phyloP scores from a whole-genome alignment of 2,888 invertebrate species.

The Villa cingulata region DNA sequence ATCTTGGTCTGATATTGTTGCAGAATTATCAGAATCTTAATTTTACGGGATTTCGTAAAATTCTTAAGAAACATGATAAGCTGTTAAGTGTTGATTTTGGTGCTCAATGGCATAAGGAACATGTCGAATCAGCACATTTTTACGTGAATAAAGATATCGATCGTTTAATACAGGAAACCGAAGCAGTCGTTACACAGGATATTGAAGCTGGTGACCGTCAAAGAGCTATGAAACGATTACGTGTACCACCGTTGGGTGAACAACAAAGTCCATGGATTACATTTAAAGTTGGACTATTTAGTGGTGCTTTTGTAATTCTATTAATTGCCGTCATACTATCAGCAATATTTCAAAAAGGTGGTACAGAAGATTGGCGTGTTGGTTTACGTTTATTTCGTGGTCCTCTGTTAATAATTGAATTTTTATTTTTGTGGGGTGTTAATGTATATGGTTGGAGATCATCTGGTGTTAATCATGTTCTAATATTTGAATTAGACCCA shows the following conservation, averaged over 20 bases:
- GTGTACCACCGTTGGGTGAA: constrained; percentile 77
- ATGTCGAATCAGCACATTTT: constrained; percentile 72
- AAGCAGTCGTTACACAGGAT: constrained; percentile 53
- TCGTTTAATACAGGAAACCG: constrained; percentile 67
- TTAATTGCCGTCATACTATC: constrained; percentile 57
- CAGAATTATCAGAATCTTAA: constrained; percentile 84
- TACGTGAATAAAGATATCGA: constrained; percentile 76
- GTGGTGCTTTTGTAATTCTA: constrained; percentile 67
- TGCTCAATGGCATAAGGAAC: constrained; percentile 61
- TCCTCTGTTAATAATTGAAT: constrained; percentile 60
- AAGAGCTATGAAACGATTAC: constrained; percentile 72
- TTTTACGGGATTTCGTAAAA: constrained; percentile 80
- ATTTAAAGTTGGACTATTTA: constrained; percentile 71
- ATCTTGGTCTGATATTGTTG: constrained; percentile 67
- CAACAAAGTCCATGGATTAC: constrained; percentile 71
- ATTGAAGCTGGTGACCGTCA: constrained; percentile 68
- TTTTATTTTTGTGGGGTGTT: constrained; percentile 62
- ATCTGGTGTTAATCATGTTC: constrained; percentile 70
- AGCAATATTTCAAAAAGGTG: constrained; percentile 39
- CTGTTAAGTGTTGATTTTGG: constrained; percentile 54
- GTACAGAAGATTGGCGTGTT: constrained; percentile 47
- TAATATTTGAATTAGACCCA: constrained; percentile 72
- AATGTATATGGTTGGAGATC: constrained; percentile 73
- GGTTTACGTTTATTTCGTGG: constrained; percentile 67
- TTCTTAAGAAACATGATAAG: constrained; percentile 83